phyloP scores from a whole-genome alignment of 2,113 vertebrate genomes.

The Rhabdornis inornatus region DNA sequence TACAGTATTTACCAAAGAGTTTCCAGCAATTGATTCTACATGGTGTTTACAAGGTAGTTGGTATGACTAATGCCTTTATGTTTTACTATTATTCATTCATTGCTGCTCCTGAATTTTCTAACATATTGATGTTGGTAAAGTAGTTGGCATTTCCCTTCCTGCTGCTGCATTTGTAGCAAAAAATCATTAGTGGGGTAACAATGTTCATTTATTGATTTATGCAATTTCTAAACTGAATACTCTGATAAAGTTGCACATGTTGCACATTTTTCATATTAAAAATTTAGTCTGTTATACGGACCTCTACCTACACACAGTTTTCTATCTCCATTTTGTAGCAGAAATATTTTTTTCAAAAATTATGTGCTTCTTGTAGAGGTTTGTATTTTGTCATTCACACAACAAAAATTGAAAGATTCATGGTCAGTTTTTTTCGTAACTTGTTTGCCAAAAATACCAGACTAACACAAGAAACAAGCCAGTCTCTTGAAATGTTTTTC shows the following conservation, averaged over 20 bases:
- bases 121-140: neutral
- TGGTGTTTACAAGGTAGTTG: neutral
- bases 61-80: neutral
- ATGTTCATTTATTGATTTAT: neutral
- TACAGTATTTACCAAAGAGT: neutral
- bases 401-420: neutral
- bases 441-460: neutral
- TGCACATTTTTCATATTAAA: neutral
- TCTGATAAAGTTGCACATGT: neutral
- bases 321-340: neutral
- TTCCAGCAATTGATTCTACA: slow-evolving; percentile 2
- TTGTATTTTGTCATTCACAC: neutral
- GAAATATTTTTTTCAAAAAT: neutral
- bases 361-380: neutral
- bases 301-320: neutral
- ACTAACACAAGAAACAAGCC: neutral
- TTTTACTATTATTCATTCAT: neutral
- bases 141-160: neutral
- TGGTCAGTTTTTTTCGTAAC: neutral
- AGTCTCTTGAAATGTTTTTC: neutral
- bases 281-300: neutral
- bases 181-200: neutral
- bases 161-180: neutral
- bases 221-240: neutral
- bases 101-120: neutral